phyloP scores from a whole-genome alignment of 2,888 invertebrate species.

The Hoplodrina ambigua region DNA sequence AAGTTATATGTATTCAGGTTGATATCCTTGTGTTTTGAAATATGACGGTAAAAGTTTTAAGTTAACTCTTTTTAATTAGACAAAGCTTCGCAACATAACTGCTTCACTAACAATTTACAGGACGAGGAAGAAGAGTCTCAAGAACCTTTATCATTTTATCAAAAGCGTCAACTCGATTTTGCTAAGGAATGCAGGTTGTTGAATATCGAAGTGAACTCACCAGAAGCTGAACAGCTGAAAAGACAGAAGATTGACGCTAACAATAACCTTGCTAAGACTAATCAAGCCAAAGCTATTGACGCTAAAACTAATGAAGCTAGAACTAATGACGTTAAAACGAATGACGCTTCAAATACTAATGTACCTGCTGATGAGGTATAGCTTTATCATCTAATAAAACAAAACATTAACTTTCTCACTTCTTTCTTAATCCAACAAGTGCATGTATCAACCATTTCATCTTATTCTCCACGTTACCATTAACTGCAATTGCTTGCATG shows the following conservation, averaged over 20 bases:
- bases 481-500: too few species aligned
- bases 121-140: slow-evolving; percentile 80
- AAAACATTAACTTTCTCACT: background rate
- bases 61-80: background rate
- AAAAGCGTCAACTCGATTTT: slow-evolving; percentile 86
- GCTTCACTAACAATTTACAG: slow-evolving; percentile 81
- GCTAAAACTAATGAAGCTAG: slow-evolving; percentile 71
- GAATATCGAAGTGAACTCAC: slow-evolving; percentile 82
- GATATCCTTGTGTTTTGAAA: too few species aligned
- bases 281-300: slow-evolving; percentile 49
- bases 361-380: slow-evolving; percentile 71
- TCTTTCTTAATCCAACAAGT: background rate
- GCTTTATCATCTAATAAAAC: slow-evolving; percentile 5
- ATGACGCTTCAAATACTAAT: slow-evolving; percentile 76
- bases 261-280: slow-evolving; percentile 77
- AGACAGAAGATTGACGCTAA: slow-evolving; percentile 77
- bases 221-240: slow-evolving; percentile 80
- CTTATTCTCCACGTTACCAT: too few species aligned
- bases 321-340: slow-evolving; percentile 76
- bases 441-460: background rate
- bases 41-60: too few species aligned
- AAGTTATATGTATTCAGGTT: too few species aligned
- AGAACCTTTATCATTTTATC: slow-evolving; percentile 86
- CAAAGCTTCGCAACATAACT: slow-evolving; percentile 38
- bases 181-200: slow-evolving; percentile 87